Percentiles rank a stretch among this genome's conserved stretches.
phyloP scores from a whole-genome alignment of 2,797 vertebrate genomes.

The Poeciliopsis turneri region DNA sequence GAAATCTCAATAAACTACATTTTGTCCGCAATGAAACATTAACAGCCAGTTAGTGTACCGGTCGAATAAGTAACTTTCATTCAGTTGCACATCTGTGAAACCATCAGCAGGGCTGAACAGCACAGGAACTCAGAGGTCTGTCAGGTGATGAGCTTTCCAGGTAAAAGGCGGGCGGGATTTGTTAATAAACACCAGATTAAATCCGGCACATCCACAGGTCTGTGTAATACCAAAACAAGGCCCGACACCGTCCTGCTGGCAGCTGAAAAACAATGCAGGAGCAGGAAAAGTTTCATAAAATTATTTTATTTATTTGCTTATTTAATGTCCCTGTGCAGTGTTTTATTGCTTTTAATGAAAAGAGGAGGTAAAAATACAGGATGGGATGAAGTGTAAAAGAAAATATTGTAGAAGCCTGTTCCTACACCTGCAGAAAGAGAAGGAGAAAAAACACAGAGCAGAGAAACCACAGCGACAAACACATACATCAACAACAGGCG shows the following conservation, averaged over 20 bases:
- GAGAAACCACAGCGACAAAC: too few species aligned
- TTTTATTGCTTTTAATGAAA: background rate
- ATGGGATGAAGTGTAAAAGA: background rate
- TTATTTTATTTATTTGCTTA: background rate
- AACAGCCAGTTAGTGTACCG: background rate
- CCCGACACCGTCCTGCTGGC: background rate
- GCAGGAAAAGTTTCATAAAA: background rate
- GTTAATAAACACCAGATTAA: conserved; percentile 5
- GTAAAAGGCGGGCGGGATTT: background rate
- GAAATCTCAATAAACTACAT: background rate
- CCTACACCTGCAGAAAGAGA: background rate
- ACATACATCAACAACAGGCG: too few species aligned
- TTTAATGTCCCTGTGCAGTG: too few species aligned
- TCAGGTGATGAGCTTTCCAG: background rate
- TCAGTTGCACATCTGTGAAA: background rate
- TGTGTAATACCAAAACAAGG: background rate
- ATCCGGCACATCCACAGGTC: background rate
- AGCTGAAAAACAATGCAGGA: background rate
- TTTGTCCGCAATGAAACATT: background rate
- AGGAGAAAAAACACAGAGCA: too few species aligned
- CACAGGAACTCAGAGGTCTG: background rate
- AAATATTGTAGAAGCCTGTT: background rate
- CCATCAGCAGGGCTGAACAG: background rate
- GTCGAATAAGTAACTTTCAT: conserved; percentile 10
- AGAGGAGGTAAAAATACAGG: background rate